Evolutionary conservation across 2,113 vertebrate species (phyloP), one percentile per base, ranked within the genome.

Genomic region (Pygoscelis antarcticus): DNA sequence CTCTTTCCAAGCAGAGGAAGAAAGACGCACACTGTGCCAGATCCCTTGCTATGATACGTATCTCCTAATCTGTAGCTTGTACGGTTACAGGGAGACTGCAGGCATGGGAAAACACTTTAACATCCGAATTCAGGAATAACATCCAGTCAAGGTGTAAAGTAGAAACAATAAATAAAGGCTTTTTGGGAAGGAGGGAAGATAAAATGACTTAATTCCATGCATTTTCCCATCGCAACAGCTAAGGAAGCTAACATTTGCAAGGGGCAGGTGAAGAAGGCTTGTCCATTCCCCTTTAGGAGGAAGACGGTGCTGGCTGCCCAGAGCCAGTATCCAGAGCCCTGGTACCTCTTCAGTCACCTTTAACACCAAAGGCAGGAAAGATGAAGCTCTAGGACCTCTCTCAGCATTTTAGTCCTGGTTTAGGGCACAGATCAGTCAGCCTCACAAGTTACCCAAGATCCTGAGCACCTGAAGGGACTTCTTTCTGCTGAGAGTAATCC

Each of bases 1-100:
- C 54, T 85, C 87, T 95, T 95, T 97, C 95, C 92, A 97, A 95
- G 88, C 14, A 58, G 81, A 94, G 90, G 89, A 84, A 40, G 60
- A 93, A 86, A 85, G 82, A 66, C 0, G 1, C 5, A 8, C 3
- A 0, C 51, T 34, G 54, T 92, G 93, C 81, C 86, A 89, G 91
- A 71, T 94, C 21, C 58, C 72, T 74, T 66, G 66, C 70, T 80
- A 91, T 16, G 74, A 47, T n/a, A 23, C 0, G 0, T n/a, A 40
- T 60, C 87, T 85, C 75, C 82, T 87, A 16, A 82, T 44, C 58
- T 42, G 22, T 62, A 42, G 42, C 46, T 77, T 55, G 47, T 62
- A 34, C 0, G 3, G 52, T 57, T 80, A 40, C 25, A 54, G 76
- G 70, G 78, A 85, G 79, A 70, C 78, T 82, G 75, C 17, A 52